Base-by-base conservation (phyloP, 2,888 invertebrate species). In the Lasiommata megera region DNA sequence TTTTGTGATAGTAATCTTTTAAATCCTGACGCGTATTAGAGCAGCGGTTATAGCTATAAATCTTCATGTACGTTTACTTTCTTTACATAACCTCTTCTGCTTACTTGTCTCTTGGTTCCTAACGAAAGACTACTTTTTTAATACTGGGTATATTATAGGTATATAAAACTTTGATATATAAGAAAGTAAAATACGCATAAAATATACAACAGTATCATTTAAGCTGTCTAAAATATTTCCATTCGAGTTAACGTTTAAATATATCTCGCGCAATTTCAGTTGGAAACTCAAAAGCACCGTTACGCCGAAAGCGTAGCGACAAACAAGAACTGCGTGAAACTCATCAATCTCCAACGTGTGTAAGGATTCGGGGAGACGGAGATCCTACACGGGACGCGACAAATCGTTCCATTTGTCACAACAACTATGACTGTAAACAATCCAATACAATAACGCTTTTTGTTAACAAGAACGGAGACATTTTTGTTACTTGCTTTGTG, bases 321-420 rank as follows among this genome's bases (percentile, higher is more conserved):
- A 54, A 67, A 67, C 65, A 67, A 62, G 62, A 66, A 70, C 67
- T 73, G 64, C 68, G 67, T 68, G 67, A 74, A 79, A 76, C 76
- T 77, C 80, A 82, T 83, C 82, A 82, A 82, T 82, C 81, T 78
- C 68, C 12, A 64, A 64, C 72, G 74, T 72, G 52, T 51, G 60
- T 60, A 56, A 47, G 62, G 56, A 37, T 60, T 52, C 44, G 37
- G n/a, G n/a, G 56, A 48, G 56, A 56, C 60, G 48, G 40, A 57
- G 46, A 62, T 55, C 48, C 51, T 60, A 43, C 47, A 48, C 50
- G 51, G 44, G 48, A 50, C 36, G 51, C 57, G 52, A 60, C 57
- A 62, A 60, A 62, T 62, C 54, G 56, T 55, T 57, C 54, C 46
- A 57, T 62, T 62, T 60, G 54, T 62, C 60, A 60, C 54, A 59